Base-by-base conservation (phyloP, 2,113 vertebrate genomes). In the Onychorhynchus coronatus region DNA sequence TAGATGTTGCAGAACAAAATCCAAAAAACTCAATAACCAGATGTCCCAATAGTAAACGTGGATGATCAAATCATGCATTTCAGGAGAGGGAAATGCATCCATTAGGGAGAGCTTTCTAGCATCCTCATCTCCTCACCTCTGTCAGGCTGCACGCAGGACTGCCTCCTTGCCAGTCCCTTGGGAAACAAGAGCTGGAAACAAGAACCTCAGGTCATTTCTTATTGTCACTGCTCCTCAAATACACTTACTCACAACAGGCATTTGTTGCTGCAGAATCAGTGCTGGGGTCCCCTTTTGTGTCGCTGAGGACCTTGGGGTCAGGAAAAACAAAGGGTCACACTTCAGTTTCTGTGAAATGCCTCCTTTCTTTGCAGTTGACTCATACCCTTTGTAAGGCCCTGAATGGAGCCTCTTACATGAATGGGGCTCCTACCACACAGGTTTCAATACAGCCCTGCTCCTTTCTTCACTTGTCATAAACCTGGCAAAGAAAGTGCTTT, bases 311-410 rank as follows among this genome's bases (percentile, higher is more conserved):
- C 93, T 93, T 35, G 58, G 53, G 91, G 96, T 96, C 74, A 93
- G 61, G 77, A 62, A 93, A 91, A 96, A 96, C 94, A 96, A 95
- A 94, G 81, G 53, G 93, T 94, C 95, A 95, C 96, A 96, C 95
- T 95, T 95, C 89, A 56, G 93, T 52, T 84, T 95, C 93, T 96
- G 49, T 94, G 94, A 89, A 93, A 95, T 78, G 58, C 83, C 91
- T 89, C 62, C 85, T 93, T 80, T 83, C 93, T 95, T 94, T 94
- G 85, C 95, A 76, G 87, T 90, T 82, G 87, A 93, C 87, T 97
- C 89, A 50, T 52, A 93, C n/a, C 96, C 93, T 88, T 90, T 95
- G 63, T 94, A 58, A 90, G 77, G 50, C 82, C 81, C 28, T 89
- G 81, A 94, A 89, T 90, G 81, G 61, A 85, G 46, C 58, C 78